phyloP scores from a whole-genome alignment of 2,113 vertebrate species.

The Girardinichthys multiradiatus region DNA sequence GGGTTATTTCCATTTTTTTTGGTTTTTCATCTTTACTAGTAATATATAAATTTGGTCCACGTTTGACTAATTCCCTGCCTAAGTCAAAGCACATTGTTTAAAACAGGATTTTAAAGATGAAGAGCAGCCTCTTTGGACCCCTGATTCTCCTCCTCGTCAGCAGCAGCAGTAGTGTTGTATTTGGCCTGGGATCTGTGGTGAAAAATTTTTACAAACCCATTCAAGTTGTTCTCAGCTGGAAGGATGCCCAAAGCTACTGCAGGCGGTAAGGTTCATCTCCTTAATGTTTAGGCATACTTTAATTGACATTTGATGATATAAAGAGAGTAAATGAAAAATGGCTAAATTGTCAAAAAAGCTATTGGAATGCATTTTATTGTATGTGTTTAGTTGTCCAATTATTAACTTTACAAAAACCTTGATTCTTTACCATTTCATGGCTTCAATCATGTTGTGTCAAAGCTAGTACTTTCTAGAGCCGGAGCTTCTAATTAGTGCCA shows the following conservation, averaged over 20 bases:
- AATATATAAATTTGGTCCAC: background rate
- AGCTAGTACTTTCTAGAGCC: no score
- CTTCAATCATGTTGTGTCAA: no score
- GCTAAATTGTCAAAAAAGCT: no score
- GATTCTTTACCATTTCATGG: no score
- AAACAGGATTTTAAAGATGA: constrained; percentile 14
- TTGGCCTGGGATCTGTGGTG: constrained; percentile 34
- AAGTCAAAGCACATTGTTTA: background rate
- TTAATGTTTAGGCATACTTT: background rate
- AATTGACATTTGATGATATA: background rate
- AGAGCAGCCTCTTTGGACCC: background rate
- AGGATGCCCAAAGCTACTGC: background rate
- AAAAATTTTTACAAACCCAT: accelerated
- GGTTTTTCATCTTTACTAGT: no score
- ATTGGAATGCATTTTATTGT: no score
- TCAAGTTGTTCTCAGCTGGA: accelerated
- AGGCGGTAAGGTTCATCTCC: constrained; percentile 2
- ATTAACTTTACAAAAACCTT: no score
- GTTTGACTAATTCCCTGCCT: background rate
- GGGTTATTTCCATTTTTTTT: no score
- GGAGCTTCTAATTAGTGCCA: no score
- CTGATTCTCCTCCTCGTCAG: constrained; percentile 19
- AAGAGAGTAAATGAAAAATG: background rate
- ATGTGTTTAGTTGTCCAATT: no score
- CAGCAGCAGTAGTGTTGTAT: background rate